Evolutionary conservation across 2,888 invertebrate species (phyloP).

Genomic region (Caenorhabditis sulstoni): DNA sequence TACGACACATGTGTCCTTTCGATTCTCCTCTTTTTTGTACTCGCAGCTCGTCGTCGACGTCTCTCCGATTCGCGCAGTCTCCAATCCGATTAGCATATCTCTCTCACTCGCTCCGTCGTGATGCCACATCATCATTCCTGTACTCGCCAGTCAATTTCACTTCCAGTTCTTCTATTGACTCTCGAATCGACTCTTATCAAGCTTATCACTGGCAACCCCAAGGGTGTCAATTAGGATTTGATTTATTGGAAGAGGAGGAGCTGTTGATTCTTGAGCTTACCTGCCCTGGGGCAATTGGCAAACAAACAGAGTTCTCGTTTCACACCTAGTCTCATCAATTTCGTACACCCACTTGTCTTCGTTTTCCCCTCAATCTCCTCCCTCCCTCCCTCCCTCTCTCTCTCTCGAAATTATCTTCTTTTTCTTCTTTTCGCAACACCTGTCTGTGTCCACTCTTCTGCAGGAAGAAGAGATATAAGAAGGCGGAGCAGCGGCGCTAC

Average conservation of each 20-base stretch:
- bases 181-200: no score
- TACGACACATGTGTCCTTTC: constrained; percentile 36
- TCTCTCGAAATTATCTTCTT: constrained; percentile 4
- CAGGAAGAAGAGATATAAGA: no score
- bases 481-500: constrained; percentile 12
- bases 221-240: constrained; percentile 37
- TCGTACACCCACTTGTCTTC: constrained; percentile 35
- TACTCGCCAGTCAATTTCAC: constrained; percentile 11
- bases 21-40: constrained; percentile 16
- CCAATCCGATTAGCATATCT: constrained; percentile 48
- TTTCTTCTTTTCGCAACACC: constrained; percentile 13
- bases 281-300: no score
- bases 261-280: constrained; percentile 43
- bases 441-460: constrained; percentile 1
- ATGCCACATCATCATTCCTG: constrained; percentile 1
- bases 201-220: constrained; percentile 19
- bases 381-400: constrained; percentile 5
- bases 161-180: constrained; percentile 20
- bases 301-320: constrained; percentile 31
- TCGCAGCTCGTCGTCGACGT: constrained; percentile 4
- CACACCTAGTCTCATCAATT: constrained; percentile 51
- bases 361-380: constrained; percentile 1
- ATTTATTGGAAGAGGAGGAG: no score
- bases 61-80: constrained; percentile 35
- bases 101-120: neutral